Base-by-base conservation (phyloP, 2,797 vertebrate genomes). In the Ctenopoma kingsleyae region DNA sequence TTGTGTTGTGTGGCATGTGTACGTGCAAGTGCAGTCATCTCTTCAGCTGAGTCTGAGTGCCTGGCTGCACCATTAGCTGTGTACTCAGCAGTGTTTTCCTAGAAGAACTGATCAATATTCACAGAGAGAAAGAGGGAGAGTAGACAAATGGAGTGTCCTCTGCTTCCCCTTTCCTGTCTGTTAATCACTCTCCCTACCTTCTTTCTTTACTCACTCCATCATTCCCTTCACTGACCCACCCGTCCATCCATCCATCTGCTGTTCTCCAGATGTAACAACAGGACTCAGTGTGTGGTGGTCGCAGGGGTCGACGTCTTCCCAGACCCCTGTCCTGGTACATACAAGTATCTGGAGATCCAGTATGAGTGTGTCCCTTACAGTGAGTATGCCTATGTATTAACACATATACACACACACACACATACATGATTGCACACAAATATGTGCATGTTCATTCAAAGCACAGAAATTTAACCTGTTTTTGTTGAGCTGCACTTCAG, bases 331-430 rank as follows among this genome's bases (percentile, higher is more conserved):
- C 87, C 91, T 20, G 89, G 92, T 80, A 93, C 91, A 59, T 91
- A 93, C 87, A 93, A 91, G 71, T 91, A 92, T 83, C 82, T 89
- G 83, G 90, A 93, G 84, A 93, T 91, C 94, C 95, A 47, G 87
- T 97, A 97, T 88, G 96, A 97, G 87, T 97, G 96, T 92, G 96
- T 97, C 74, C 96, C 96, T 83, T 97, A 97, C 91, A 97, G 96
- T 97, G 93, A 96, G 96, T 97, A 92, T 60, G 49, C 57, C 40
- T 73, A 63, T 51, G 44, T 35, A 38, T 32, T 54, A n/a, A 51
- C 20, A 72, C 8, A 59, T n/a, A 59, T 23, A 49, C 30, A 52
- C 16, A 59, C 25, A 73, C 55, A 67, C 52, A 27, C 35, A 75
- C 23, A 60, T 6, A 81, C 32, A 69, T n/a, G 0, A 17, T 51